phyloP scores from a whole-genome alignment of 2,113 vertebrate genomes.

The Tachuris rubrigastra region DNA sequence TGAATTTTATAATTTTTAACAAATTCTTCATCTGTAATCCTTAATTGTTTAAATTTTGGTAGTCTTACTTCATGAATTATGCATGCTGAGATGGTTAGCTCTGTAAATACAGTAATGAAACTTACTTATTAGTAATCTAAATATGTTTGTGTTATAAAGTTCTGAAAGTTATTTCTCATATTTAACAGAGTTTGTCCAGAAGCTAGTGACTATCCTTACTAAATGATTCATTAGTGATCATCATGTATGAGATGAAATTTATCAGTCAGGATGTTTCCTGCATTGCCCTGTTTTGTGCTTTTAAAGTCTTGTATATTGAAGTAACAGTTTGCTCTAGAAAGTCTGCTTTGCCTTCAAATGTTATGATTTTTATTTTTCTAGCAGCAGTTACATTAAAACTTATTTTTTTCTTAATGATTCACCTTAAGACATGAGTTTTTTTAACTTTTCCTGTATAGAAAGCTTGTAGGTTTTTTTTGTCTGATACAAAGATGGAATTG shows the following conservation, averaged over 20 bases:
- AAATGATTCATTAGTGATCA: background rate
- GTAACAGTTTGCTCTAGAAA: background rate
- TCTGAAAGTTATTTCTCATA: background rate
- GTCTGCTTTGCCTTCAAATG: background rate
- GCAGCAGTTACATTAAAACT: background rate
- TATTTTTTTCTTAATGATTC: background rate
- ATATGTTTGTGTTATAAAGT: background rate
- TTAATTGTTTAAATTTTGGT: background rate
- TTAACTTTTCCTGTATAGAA: background rate
- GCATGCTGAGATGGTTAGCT: background rate
- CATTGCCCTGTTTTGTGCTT: background rate
- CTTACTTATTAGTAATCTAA: background rate
- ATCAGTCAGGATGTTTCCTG: background rate
- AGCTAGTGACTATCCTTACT: background rate
- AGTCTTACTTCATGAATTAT: background rate
- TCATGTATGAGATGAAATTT: background rate
- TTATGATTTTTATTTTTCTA: background rate
- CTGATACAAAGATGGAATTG: rapidly evolving
- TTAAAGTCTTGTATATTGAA: background rate
- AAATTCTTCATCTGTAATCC: background rate
- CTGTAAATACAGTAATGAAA: background rate
- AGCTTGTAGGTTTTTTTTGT: background rate
- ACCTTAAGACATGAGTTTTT: background rate
- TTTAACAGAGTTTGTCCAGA: background rate
- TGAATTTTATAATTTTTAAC: background rate